Evolutionary conservation across 2,113 vertebrate species (phyloP).

Genomic region (Spizaetus ornatus): DNA sequence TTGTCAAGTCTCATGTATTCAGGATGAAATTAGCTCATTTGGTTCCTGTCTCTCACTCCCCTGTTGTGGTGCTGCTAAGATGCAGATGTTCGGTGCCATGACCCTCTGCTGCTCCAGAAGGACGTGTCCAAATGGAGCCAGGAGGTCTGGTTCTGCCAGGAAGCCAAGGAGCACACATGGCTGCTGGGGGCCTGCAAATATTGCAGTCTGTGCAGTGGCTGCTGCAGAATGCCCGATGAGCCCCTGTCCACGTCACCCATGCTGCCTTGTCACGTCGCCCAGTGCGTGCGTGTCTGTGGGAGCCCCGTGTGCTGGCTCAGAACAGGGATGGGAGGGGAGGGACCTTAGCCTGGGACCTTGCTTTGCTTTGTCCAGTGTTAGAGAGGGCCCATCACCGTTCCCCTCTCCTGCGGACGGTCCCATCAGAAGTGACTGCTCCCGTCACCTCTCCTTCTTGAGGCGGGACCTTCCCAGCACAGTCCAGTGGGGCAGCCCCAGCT

Average conservation of each 20-base stretch:
- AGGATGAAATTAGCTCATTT: conserved; percentile 50
- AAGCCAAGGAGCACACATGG: neutral
- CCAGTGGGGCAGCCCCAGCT: neutral
- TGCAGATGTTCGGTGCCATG: neutral
- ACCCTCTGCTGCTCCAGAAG: neutral
- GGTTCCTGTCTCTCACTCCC: conserved; percentile 21
- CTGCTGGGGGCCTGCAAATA: neutral
- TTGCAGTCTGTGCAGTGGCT: neutral
- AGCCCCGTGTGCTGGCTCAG: neutral
- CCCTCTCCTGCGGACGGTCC: neutral
- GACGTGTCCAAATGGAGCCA: rapidly evolving
- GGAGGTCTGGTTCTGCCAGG: neutral
- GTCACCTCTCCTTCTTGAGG: neutral
- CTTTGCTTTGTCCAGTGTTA: neutral
- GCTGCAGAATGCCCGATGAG: neutral
- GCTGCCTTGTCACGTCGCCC: neutral
- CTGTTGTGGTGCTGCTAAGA: neutral
- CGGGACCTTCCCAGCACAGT: neutral
- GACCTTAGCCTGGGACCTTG: neutral
- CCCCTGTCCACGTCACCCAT: rapidly evolving
- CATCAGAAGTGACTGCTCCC: neutral
- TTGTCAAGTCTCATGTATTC: conserved; percentile 35
- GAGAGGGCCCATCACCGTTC: neutral
- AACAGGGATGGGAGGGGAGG: neutral
- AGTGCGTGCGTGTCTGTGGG: neutral